Base-by-base conservation (phyloP, 2,113 vertebrate genomes). In the Cyphomyrus discorhynchus region DNA sequence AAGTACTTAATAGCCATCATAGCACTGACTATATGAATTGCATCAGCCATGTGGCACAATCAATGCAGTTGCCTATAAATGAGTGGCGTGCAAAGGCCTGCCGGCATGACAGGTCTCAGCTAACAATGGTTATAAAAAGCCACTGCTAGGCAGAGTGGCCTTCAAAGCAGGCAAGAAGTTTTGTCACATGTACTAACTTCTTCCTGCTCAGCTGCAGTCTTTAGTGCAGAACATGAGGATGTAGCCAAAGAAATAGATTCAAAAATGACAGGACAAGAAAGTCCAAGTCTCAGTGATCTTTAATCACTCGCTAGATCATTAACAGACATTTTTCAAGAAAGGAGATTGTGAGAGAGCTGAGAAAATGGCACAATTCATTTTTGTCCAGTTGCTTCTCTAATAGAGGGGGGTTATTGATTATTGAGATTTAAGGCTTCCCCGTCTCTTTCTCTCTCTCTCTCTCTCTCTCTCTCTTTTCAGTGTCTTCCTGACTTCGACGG, bases 181-280 rank as follows among this genome's bases (percentile, higher is more conserved):
- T 86, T 86, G 3, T 24, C 27, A 53, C 27, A 19, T 31, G 47
- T 9, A 52, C 50, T 42, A 52, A 87, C 50, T 87, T 87, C 49
- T 87, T 87, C n/a, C 50, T 9, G 45, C 27, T 87, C 85, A 56
- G 53, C 49, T 50, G 50, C 85, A 42, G 11, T 5, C 85, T 56
- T 87, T 56, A 50, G 50, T 56, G 50, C 49, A 35, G 85, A 53
- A 86, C 42, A 86, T 7, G 31, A 84, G 82, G 53, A 87, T 53
- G 27, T 11, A 21, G n/a, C 11, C 85, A 35, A 15, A 21, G 50
- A 87, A 92, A 86, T 52, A 90, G 24, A 87, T 92, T 91, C 47
- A 91, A 88, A 91, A 92, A 83, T 88, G 91, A 87, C 91, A 87
- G 82, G 91, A 90, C 90, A 50, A 19, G 90, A 82, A 24, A 52